phyloP scores from a whole-genome alignment of 2,113 vertebrate genomes.

The Vulpes lagopus region DNA sequence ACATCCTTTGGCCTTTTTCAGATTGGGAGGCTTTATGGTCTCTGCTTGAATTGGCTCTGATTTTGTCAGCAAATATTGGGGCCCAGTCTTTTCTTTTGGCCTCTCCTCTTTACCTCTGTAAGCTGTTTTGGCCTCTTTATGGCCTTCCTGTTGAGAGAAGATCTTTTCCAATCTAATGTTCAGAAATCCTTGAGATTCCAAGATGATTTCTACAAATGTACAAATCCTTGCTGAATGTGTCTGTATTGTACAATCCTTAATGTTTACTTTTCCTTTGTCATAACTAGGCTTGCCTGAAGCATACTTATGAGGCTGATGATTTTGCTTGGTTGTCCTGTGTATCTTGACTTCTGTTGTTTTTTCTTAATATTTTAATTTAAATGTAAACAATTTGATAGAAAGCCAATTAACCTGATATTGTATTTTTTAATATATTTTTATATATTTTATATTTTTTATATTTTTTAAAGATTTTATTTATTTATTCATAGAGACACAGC shows the following conservation, averaged over 20 bases:
- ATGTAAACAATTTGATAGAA: conserved; percentile 39
- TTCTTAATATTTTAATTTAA: conserved; percentile 55
- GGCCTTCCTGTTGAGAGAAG: neutral
- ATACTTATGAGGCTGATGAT: neutral
- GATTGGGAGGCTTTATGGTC: neutral
- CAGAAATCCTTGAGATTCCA: neutral
- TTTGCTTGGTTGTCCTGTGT: neutral
- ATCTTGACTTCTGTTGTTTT: neutral
- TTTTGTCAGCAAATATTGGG: neutral
- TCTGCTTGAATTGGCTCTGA: neutral
- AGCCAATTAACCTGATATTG: neutral
- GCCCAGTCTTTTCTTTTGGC: neutral
- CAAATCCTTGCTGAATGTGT: neutral
- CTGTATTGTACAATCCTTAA: neutral
- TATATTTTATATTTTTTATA: too few species aligned
- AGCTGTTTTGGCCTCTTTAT: neutral
- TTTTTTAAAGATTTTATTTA: too few species aligned
- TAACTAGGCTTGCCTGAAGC: neutral
- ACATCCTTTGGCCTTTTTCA: neutral
- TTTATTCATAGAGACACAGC: too few species aligned
- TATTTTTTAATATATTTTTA: too few species aligned
- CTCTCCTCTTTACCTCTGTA: neutral
- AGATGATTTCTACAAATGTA: neutral
- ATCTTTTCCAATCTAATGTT: neutral
- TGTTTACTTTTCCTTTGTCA: neutral